Conservation (phyloP, 2,797 vertebrate species). For the Leuciscus waleckii region DNA sequence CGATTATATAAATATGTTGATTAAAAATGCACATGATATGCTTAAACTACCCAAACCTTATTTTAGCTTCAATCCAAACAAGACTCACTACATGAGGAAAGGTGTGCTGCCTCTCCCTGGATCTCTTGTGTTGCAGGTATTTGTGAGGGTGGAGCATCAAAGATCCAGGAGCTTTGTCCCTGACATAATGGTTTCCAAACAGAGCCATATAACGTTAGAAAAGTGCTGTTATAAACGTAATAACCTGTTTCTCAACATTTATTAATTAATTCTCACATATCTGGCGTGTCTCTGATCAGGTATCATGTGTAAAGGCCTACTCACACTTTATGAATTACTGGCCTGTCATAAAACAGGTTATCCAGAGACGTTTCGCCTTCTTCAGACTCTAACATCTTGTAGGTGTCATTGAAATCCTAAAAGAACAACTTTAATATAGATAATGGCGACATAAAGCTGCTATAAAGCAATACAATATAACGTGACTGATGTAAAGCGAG, state of each 20-base stretch:
- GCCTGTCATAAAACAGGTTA: slow-evolving; percentile 86
- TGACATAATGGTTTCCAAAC: slow-evolving; percentile 77
- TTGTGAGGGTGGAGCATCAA: slow-evolving; percentile 81
- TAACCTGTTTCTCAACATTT: slow-evolving; percentile 14
- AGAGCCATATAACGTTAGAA: not conserved
- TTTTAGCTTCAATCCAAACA: not conserved
- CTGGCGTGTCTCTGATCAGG: not conserved
- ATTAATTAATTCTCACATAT: slow-evolving; percentile 17
- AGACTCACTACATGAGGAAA: slow-evolving; percentile 77
- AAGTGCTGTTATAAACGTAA: not conserved
- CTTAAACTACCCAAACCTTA: not conserved
- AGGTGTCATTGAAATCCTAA: slow-evolving; percentile 46
- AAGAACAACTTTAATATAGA: slow-evolving; percentile 23
- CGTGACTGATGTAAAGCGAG: too few relatives aligned
- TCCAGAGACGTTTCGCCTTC: slow-evolving; percentile 80
- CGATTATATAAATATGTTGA: not conserved
- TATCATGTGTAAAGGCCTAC: slow-evolving; percentile 58
- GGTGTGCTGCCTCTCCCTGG: slow-evolving; percentile 81
- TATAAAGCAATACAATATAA: not conserved
- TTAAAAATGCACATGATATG: not conserved
- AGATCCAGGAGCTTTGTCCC: slow-evolving; percentile 76
- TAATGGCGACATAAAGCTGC: not conserved
- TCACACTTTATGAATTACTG: slow-evolving; percentile 83
- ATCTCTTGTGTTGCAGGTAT: slow-evolving; percentile 85
- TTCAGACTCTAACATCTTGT: slow-evolving; percentile 80